Base-by-base conservation (phyloP, 2,888 invertebrate genomes). In the Drosophila pseudotakahashii region DNA sequence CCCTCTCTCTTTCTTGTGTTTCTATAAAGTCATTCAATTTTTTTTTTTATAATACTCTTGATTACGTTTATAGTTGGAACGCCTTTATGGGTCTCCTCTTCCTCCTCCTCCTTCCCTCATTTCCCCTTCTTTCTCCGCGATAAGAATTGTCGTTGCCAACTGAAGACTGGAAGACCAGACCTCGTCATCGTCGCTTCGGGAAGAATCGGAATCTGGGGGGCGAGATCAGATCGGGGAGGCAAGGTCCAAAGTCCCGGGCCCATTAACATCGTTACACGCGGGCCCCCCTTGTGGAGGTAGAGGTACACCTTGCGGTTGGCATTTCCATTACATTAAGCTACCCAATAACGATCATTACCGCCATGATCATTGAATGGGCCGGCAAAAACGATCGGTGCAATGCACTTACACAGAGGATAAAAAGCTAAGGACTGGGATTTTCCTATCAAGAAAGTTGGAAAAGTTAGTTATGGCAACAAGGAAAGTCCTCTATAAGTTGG, bases 121-220 rank as follows among this genome's bases (percentile, higher is more conserved):
- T 13, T 13, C 9, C n/a, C 14, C 16, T 34, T 34, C 66, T 34
- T 23, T 44, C 50, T 26, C 10, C 42, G 32, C 53, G 61, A 61
- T 58, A 58, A 67, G 57, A 36, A 52, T 16, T 52, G 41, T 41
- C 52, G 62, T 70, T 70, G 71, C 44, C 42, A 51, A 54, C 39
- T 32, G 54, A 23, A 36, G 41, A 23, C 30, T 42, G 19, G 19
- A 42, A 42, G 42, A 42, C 36, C 36, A n/a, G 37, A 37, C 45
- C 45, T 66, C 66, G 54, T 66, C 66, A 64, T 64, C 61, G 32
- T 7, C 26, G 50, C 42, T 34, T 23, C n/a, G 30, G 23, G 26
- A 42, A 61, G 50, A 50, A 36, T 34, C 59, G 13, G 60, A 7
- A 30, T 14, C 55, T 30, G 34, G 23, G 6, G 14, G 47, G 30